These are phyloP conservation scores for Episyrphus balteatus DNA, from an alignment of 1,140 invertebrate genomes.

Conservation along the genomic window DNA sequence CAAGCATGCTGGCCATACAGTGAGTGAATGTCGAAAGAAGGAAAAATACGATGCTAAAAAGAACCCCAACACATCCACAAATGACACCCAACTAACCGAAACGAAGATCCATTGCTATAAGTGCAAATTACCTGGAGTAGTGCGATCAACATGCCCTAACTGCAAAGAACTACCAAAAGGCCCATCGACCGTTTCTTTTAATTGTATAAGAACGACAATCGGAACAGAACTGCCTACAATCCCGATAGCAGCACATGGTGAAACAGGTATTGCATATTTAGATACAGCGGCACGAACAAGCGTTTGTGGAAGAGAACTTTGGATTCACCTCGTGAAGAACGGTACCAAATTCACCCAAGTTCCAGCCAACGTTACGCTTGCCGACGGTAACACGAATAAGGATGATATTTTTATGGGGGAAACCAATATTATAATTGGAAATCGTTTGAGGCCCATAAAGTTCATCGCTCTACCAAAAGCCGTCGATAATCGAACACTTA, in stretches of 20 bases:
- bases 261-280: slow-evolving; percentile 1
- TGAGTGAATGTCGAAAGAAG: slow-evolving; percentile 1
- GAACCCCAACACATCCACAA: too few species aligned
- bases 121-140: too few species aligned
- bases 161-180: neutral
- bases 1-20: neutral
- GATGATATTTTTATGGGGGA: neutral
- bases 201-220: neutral
- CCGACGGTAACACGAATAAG: neutral
- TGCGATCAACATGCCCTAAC: too few species aligned
- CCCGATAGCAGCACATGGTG: neutral
- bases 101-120: too few species aligned
- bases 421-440: neutral
- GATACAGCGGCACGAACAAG: slow-evolving; percentile 6
- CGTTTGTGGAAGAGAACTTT: slow-evolving; percentile 3
- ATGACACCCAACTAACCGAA: too few species aligned
- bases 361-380: neutral
- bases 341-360: neutral
- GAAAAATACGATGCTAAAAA: neutral
- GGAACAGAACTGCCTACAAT: slow-evolving; percentile 1
- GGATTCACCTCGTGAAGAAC: neutral
- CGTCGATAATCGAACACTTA: slow-evolving; percentile 1
- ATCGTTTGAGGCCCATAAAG: neutral
- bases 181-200: neutral
- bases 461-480: slow-evolving; percentile 4